Percentiles rank a stretch among this genome's conserved stretches.
Conservation (phyloP, 2,888 invertebrate genomes). For the Polietes domitor region DNA sequence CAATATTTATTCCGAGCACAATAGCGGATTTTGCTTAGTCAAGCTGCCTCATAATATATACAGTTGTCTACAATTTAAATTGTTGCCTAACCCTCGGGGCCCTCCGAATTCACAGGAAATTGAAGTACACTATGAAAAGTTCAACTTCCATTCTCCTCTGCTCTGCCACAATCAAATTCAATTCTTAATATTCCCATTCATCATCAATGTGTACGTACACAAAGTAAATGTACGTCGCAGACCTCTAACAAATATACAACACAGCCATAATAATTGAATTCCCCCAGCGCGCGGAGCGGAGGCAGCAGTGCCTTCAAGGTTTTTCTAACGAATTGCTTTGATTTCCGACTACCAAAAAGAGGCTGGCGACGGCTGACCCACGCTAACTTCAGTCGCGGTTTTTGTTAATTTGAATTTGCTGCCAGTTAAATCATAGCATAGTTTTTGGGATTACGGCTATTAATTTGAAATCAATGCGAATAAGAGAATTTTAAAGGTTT, state of each 20-base stretch:
- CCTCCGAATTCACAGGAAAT: neutral
- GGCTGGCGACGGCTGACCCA: neutral
- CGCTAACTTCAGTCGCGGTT: neutral
- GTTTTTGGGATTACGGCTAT: slow-evolving; percentile 12
- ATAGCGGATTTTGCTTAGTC: too few relatives aligned
- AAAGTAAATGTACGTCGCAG: neutral
- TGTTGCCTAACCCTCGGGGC: slow-evolving; percentile 10
- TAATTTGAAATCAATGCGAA: slow-evolving; percentile 20
- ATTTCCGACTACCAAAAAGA: neutral
- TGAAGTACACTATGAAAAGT: neutral
- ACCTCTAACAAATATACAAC: neutral
- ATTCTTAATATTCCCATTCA: slow-evolving; percentile 8
- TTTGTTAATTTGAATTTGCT: slow-evolving; percentile 7
- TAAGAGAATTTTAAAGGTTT: neutral
- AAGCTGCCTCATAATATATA: neutral
- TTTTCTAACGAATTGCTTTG: neutral
- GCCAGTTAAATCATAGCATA: slow-evolving; percentile 27
- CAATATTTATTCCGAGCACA: too few relatives aligned
- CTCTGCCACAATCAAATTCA: slow-evolving; percentile 1
- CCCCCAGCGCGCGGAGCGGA: neutral
- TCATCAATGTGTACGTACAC: neutral
- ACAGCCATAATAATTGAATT: slow-evolving; percentile 14
- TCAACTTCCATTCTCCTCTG: neutral
- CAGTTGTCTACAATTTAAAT: neutral
- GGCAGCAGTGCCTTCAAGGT: neutral